These are phyloP conservation scores for Huso huso DNA, from an alignment of 2,797 vertebrate species.

Conservation along the genomic window DNA sequence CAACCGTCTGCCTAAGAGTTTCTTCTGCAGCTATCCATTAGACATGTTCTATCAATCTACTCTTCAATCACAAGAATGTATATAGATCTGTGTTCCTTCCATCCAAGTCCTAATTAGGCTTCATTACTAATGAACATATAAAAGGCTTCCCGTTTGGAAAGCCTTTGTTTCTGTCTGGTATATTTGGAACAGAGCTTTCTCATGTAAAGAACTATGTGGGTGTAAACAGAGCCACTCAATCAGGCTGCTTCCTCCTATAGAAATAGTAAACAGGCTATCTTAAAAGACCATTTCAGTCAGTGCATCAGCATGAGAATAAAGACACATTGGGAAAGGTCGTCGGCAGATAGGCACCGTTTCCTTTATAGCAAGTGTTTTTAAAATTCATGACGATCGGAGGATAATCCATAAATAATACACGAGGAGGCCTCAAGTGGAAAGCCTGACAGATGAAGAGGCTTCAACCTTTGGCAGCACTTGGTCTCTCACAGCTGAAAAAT, in stretches of 20 bases:
- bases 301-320: conserved; percentile 49
- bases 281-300: conserved; percentile 29
- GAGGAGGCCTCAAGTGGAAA: conserved; percentile 16
- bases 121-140: conserved; percentile 20
- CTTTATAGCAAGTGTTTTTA: conserved; percentile 33
- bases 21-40: no score
- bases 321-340: conserved; percentile 43
- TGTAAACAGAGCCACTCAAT: conserved; percentile 24
- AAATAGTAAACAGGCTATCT: conserved; percentile 24
- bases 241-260: conserved; percentile 20
- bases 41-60: no score
- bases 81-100: no score
- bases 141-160: conserved; percentile 31
- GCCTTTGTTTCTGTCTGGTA: not conserved
- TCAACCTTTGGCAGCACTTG: conserved; percentile 29
- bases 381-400: conserved; percentile 27
- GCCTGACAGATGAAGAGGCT: conserved; percentile 37
- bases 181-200: not conserved
- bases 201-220: conserved; percentile 23
- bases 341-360: conserved; percentile 35
- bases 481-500: conserved; percentile 51
- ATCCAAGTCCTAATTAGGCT: conserved; percentile 18
- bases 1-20: no score
- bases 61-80: no score
- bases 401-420: conserved; percentile 48